Evolutionary conservation across 2,113 vertebrate genomes (phyloP).

Genomic region (Enhydra lutris): DNA sequence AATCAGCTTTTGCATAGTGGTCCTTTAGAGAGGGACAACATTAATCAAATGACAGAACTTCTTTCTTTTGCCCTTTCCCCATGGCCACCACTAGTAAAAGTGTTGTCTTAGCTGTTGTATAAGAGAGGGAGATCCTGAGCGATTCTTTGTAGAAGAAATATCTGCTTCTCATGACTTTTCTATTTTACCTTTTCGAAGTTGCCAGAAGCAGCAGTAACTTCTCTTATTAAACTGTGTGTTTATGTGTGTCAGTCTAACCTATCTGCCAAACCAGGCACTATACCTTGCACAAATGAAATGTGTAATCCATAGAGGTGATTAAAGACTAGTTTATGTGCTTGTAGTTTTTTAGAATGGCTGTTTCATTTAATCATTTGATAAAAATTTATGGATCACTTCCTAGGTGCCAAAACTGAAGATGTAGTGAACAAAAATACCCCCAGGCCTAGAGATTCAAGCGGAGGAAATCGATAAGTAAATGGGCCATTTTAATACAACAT

Average conservation of each 20-base stretch:
- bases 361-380: background rate
- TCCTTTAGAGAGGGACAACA: background rate
- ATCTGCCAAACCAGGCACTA: background rate
- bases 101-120: background rate
- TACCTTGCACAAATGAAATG: background rate
- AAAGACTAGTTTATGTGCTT: background rate
- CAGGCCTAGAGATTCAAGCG: background rate
- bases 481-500: background rate
- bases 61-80: background rate
- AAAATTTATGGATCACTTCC: background rate
- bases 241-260: background rate
- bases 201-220: background rate
- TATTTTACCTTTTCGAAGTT: background rate
- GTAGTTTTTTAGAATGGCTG: background rate
- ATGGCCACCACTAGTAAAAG: background rate
- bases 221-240: background rate
- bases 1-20: background rate
- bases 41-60: background rate
- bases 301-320: background rate
- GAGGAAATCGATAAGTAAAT: background rate
- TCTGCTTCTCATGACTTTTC: background rate
- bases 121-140: background rate
- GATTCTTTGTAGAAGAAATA: background rate
- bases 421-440: background rate
- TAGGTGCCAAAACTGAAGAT: background rate